These are phyloP conservation scores for Perca flavescens DNA, from an alignment of 2,113 vertebrate species.

Conservation along the genomic window DNA sequence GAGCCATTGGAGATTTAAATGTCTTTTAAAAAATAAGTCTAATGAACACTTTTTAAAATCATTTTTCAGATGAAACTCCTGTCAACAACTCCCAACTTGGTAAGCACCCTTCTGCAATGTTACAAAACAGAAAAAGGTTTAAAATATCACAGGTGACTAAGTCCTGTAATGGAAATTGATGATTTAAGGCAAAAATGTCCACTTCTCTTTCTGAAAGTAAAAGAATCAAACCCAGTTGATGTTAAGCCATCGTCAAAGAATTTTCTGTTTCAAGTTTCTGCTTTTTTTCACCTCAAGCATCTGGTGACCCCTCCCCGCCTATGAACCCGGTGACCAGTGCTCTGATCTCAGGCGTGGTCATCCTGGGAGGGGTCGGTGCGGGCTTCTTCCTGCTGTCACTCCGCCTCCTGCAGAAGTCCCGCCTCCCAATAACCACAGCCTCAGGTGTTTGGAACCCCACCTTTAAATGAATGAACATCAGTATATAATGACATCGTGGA, in stretches of 20 bases:
- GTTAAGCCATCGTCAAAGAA: neutral
- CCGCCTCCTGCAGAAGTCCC: slow-evolving; percentile 86
- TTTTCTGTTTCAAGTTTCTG: slow-evolving; percentile 33
- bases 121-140: slow-evolving; percentile 5
- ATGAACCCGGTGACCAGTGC: slow-evolving; percentile 89
- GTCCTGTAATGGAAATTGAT: neutral
- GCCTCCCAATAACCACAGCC: slow-evolving; percentile 77
- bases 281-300: slow-evolving; percentile 60
- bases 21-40: neutral
- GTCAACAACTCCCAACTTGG: slow-evolving; percentile 94
- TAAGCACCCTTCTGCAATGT: slow-evolving; percentile 79
- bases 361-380: slow-evolving; percentile 88
- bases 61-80: slow-evolving; percentile 91
- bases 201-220: neutral
- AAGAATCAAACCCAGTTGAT: slow-evolving; percentile 1
- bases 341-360: slow-evolving; percentile 89
- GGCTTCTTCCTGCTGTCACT: slow-evolving; percentile 88
- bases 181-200: neutral
- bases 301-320: slow-evolving; percentile 75
- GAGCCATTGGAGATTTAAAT: neutral
- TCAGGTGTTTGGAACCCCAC: slow-evolving; percentile 87
- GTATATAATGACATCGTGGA: neutral
- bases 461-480: slow-evolving; percentile 85
- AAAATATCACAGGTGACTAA: neutral
- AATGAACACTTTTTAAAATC: slow-evolving; percentile 22